phyloP scores from a whole-genome alignment of 2,113 vertebrate species.

The Phalacrocorax aristotelis region DNA sequence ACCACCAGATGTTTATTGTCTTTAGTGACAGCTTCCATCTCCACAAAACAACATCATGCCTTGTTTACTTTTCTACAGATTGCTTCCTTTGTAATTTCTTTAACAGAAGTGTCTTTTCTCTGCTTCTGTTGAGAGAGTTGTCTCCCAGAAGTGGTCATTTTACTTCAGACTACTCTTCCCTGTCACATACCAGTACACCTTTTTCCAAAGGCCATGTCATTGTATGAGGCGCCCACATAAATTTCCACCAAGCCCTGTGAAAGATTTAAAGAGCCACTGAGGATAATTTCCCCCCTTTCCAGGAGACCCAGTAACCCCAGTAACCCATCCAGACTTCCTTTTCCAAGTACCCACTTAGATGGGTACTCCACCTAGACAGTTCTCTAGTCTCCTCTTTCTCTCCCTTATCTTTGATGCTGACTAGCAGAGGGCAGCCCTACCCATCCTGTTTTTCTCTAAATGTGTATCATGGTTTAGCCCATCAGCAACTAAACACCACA shows the following conservation, averaged over 20 bases:
- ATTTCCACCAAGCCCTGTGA: neutral
- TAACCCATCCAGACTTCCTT: neutral
- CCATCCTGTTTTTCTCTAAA: constrained; percentile 53
- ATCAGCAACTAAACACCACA: no score
- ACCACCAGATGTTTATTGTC: constrained; percentile 19
- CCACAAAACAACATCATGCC: neutral
- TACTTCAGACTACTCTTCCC: neutral
- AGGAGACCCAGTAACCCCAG: neutral
- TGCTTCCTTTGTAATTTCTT: neutral
- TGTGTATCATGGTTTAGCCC: no score
- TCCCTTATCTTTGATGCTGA: neutral
- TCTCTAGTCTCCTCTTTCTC: neutral
- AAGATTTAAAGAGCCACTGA: neutral
- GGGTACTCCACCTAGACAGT: neutral
- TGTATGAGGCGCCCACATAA: neutral
- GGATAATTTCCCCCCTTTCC: neutral
- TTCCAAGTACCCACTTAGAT: neutral
- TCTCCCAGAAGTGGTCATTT: neutral
- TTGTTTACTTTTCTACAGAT: constrained; percentile 4
- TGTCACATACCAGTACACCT: neutral
- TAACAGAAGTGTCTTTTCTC: neutral
- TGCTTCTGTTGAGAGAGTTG: neutral
- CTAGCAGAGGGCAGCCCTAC: constrained; percentile 11
- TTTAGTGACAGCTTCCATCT: constrained; percentile 27
- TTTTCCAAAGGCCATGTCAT: neutral